A percentile compares a stretch with the other conserved stretches of the same genome.
phyloP scores from a whole-genome alignment of 2,797 vertebrate genomes.

The Sebastes umbrosus region DNA sequence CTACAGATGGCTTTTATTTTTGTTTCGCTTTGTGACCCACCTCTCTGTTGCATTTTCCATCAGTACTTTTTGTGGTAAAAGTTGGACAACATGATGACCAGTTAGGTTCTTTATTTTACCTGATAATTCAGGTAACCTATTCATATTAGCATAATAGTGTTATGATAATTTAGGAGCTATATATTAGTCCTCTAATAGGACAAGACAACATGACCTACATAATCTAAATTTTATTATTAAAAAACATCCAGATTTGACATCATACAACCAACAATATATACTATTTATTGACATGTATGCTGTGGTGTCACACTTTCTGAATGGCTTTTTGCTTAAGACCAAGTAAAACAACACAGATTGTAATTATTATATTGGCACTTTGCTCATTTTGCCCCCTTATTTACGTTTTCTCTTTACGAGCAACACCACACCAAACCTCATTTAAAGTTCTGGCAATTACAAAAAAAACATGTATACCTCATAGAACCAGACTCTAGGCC shows the following conservation, averaged over 20 bases:
- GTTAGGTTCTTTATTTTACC: conserved; percentile 10
- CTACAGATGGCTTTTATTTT: conserved; percentile 28
- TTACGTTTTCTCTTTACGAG: not conserved
- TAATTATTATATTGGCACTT: not conserved
- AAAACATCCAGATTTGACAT: not conserved
- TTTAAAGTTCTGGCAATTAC: conserved; percentile 20
- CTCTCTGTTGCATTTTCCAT: conserved; percentile 2
- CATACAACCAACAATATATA: not conserved
- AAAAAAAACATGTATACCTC: conserved; percentile 29
- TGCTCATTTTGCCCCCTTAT: not conserved
- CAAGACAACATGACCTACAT: not conserved
- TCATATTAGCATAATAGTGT: not conserved
- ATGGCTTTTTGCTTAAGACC: not conserved
- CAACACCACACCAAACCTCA: not conserved
- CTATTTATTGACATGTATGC: not conserved
- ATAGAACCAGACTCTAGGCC: not conserved
- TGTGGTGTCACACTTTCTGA: not conserved
- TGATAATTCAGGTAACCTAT: not conserved
- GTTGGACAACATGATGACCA: not conserved
- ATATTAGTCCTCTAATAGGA: not conserved
- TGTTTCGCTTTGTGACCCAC: conserved; percentile 17
- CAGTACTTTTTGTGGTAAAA: conserved; percentile 2
- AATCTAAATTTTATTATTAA: not conserved
- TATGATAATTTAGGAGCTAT: not conserved
- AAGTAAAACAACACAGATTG: not conserved